Base-by-base conservation (phyloP, 2,113 vertebrate species). In the Plotosus lineatus region DNA sequence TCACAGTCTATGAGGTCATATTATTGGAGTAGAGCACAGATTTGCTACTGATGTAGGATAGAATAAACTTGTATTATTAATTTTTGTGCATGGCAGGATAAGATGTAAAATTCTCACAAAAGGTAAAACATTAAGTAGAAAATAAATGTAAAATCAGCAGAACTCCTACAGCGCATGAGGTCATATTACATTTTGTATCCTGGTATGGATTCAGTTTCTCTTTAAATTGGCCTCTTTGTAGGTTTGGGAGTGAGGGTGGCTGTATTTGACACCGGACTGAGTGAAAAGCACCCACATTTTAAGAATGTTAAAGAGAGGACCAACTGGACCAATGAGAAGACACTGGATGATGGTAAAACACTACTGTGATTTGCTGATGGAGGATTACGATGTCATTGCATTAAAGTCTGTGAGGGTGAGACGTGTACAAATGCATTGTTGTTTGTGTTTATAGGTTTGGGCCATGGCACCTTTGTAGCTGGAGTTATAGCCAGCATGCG, bases 281-380 rank as follows among this genome's bases (percentile, higher is more conserved):
- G 96, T 33, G 97, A 99, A 89, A 99, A 96, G 85, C 98, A 99
- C 81, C 98, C 98, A 7, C 98, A 99, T 87, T 99, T 99, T 90
- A 99, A 97, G 90, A 99, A 99, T 11, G 98, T 99, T 46, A 99
- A 98, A 88, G 98, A 99, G 85, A 94, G 98, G 86, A 99, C 97
- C 86, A 99, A 99, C 92, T 99, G 98, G 98, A 99, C 98, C 56
- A 99, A 98, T 8, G 98, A 99, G 86, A 97, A 98, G 86, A 99
- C 97, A 0, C 94, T 99, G 88, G 98, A 99, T 58, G 98, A 99
- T 0, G 98, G 98, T 99, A 85, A 91, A 92, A 6, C 2, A 19
- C 4, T 2, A 48, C 0, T 48, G 15, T 6, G 56, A 23, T 17
- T 3, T 56, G 15, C 55, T 55, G 51, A 56, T 79, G 10, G 10